Evolutionary conservation across 2,113 vertebrate genomes (phyloP).

Genomic region (Saguinus midas): DNA sequence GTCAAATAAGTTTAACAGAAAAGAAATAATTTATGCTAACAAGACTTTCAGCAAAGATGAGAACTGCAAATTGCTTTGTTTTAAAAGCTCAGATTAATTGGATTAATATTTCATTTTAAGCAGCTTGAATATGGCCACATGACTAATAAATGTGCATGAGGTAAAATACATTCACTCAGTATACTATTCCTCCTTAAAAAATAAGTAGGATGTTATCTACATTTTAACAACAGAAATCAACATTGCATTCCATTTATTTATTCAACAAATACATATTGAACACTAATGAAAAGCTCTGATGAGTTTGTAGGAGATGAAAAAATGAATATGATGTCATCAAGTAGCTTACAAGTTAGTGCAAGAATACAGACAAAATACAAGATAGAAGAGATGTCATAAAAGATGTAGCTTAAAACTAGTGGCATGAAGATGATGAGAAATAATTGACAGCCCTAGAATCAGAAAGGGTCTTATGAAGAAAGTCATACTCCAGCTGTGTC

Average conservation of each 20-base stretch:
- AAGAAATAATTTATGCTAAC: slow-evolving; percentile 73
- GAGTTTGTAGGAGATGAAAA: not conserved
- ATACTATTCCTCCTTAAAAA: not conserved
- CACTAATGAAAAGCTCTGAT: not conserved
- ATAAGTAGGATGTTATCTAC: not conserved
- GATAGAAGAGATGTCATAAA: not conserved
- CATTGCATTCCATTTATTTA: not conserved
- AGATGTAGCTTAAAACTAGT: not conserved
- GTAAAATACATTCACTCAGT: slow-evolving; percentile 53
- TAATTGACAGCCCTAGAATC: not conserved
- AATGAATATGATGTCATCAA: not conserved
- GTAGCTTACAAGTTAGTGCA: not conserved
- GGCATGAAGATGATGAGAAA: not conserved
- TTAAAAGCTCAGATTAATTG: slow-evolving; percentile 74
- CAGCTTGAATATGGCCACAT: slow-evolving; percentile 61
- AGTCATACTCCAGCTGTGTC: not conserved
- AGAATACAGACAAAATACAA: not conserved
- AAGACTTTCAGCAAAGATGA: slow-evolving; percentile 66
- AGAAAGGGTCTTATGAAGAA: not conserved
- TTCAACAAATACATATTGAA: not conserved
- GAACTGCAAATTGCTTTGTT: slow-evolving; percentile 72
- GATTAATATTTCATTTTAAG: slow-evolving; percentile 77
- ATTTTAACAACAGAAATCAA: slow-evolving; percentile 31
- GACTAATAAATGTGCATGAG: slow-evolving; percentile 61
- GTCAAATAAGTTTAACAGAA: slow-evolving; percentile 49